These are phyloP conservation scores for Tamandua tetradactyla DNA, from an alignment of 2,797 vertebrate species.

Conservation along the genomic window DNA sequence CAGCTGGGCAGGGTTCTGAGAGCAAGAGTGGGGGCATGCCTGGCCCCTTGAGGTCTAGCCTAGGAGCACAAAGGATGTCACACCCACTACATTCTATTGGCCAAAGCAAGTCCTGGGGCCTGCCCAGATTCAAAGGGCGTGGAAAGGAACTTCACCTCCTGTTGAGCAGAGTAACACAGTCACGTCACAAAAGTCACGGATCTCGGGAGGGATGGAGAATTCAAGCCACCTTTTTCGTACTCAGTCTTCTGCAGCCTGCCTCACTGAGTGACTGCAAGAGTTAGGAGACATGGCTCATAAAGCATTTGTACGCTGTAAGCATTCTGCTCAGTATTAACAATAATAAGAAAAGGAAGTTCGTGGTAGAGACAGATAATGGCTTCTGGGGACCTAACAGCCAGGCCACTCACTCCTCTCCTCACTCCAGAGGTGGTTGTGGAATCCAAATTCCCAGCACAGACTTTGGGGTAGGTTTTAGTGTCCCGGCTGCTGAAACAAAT, in stretches of 20 bases:
- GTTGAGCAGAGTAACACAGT: neutral
- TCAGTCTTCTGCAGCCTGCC: neutral
- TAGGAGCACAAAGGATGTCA: neutral
- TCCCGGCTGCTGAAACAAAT: no score
- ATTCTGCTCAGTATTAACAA: neutral
- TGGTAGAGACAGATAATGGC: neutral
- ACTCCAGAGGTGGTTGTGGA: no score
- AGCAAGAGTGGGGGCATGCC: neutral
- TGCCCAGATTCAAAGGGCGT: neutral
- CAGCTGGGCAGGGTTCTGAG: neutral
- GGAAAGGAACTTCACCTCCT: neutral
- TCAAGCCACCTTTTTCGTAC: neutral
- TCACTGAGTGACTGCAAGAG: neutral
- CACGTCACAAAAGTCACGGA: neutral
- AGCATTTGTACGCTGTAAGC: neutral
- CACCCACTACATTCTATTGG: neutral
- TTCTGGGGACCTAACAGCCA: neutral
- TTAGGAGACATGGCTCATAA: neutral
- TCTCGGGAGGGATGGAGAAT: neutral
- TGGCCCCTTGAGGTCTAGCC: neutral
- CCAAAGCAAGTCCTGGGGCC: neutral
- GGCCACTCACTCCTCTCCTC: neutral
- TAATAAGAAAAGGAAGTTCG: slow-evolving; percentile 10
- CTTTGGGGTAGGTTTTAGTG: neutral
- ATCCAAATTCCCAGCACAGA: neutral